These are phyloP conservation scores for Umimayanthus chanpuru DNA, from an alignment of 92 coral and sea anemone genomes.

Conservation along the genomic window DNA sequence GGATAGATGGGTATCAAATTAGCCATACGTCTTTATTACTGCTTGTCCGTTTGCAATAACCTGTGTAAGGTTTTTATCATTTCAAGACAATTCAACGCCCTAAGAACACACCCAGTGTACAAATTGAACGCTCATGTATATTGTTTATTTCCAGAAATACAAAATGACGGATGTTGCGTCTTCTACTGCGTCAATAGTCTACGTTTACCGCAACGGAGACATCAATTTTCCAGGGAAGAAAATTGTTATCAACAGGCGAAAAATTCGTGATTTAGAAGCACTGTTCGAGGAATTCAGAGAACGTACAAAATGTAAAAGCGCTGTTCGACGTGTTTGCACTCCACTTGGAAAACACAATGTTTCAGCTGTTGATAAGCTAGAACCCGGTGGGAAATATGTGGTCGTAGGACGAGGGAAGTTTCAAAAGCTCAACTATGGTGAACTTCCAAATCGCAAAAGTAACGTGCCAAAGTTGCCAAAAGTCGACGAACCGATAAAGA, in stretches of 20 bases:
- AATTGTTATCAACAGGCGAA: slow-evolving; percentile 49
- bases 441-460: slow-evolving; percentile 23
- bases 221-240: slow-evolving; percentile 54
- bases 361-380: slow-evolving; percentile 45
- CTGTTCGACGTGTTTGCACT: slow-evolving; percentile 60
- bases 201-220: slow-evolving; percentile 61
- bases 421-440: slow-evolving; percentile 57
- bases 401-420: slow-evolving; percentile 58
- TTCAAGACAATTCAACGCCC: too few species aligned
- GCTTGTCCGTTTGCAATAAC: background rate
- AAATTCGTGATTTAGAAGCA: slow-evolving; percentile 52
- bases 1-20: too few species aligned
- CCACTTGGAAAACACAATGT: slow-evolving; percentile 51
- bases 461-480: slow-evolving; percentile 37
- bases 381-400: slow-evolving; percentile 55
- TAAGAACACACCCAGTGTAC: background rate
- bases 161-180: slow-evolving; percentile 54
- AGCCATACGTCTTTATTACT: too few species aligned
- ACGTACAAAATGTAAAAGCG: slow-evolving; percentile 46
- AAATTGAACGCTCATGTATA: background rate
- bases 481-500: slow-evolving; percentile 36
- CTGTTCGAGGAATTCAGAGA: slow-evolving; percentile 55
- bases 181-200: slow-evolving; percentile 46
- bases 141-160: slow-evolving; percentile 30
- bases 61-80: background rate